Conservation (phyloP, 37 sponge, comb jelly and placozoan species). For the Ephydatia muelleri region DNA sequence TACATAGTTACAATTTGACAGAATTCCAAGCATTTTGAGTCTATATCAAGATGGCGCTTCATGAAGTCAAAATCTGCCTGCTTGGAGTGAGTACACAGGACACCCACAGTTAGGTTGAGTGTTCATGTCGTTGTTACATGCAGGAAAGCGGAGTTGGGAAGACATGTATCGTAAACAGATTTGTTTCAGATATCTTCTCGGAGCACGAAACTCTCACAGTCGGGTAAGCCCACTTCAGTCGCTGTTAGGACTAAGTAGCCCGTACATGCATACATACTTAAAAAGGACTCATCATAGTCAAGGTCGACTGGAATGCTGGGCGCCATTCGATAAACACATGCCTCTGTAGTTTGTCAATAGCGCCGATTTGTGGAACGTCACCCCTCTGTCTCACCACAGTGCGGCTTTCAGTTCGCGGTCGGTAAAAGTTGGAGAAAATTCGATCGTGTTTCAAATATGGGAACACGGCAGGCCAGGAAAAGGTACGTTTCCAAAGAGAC, state of each 20-base stretch:
- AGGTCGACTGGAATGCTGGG: no score
- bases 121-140: background rate
- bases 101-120: conserved; percentile 44
- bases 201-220: conserved; percentile 70
- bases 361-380: background rate
- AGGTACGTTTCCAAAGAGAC: conserved; percentile 36
- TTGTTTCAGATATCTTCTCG: conserved; percentile 80
- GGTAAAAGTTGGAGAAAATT: conserved; percentile 68
- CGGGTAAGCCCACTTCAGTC: conserved; percentile 63
- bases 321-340: no score
- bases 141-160: conserved; percentile 89
- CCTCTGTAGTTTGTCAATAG: no score
- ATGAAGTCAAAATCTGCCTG: conserved; percentile 83
- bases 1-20: background rate
- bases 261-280: background rate
- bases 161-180: conserved; percentile 80
- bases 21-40: background rate
- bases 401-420: conserved; percentile 86
- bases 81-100: conserved; percentile 71
- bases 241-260: background rate
- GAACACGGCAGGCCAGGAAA: conserved; percentile 94
- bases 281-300: background rate
- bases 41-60: conserved; percentile 69
- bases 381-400: conserved; percentile 19
- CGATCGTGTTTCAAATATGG: conserved; percentile 87